Evolutionary conservation across 2,797 vertebrate species (phyloP), one percentile per base, ranked within the genome.

Genomic region (Chaenodraco wilsoni): DNA sequence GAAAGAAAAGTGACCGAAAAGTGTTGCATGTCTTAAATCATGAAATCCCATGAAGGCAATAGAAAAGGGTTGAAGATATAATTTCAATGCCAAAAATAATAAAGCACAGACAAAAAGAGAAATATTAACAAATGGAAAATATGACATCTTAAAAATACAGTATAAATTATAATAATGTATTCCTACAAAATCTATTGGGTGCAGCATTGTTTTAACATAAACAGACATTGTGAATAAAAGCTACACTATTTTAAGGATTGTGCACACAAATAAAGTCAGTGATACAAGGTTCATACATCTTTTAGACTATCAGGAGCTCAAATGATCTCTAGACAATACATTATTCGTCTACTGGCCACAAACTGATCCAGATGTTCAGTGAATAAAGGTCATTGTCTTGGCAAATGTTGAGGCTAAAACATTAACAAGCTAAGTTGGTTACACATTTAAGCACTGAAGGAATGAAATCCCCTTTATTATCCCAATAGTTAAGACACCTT

Each of bases 261-360:
- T 52, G 63, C 69, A 76, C 69, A 72, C 2, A 65, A 51, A 72
- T 72, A 57, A 79, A 77, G 23, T 23, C 23, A 23, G 48, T 68
- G 12, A 77, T 49, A 48, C 3, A 40, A 15, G 57, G 9, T 41
- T 72, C 70, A 59, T 6, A 65, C 44, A 65, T 65, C 3, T 63
- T 58, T 71, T 56, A 45, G 12, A 69, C 7, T 48, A 4, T 50
- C 12, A 40, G 15, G 14, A 70, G 41, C 21, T 41, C 13, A 76
- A 74, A 67, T 62, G n/a, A 84, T 60, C 6, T 37, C 7, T 9
- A 52, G 45, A 69, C 23, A 50, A 71, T 69, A 31, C 48, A 15
- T 65, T 27, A 15, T 43, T 66, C 9, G 66, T 49, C 17, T 21
- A 9, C n/a, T 58, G n/a, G 27, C 45, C n/a, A 57, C 11, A 55